Evolutionary conservation across 1,140 invertebrate genomes (phyloP).

Genomic region (Varroa destructor): DNA sequence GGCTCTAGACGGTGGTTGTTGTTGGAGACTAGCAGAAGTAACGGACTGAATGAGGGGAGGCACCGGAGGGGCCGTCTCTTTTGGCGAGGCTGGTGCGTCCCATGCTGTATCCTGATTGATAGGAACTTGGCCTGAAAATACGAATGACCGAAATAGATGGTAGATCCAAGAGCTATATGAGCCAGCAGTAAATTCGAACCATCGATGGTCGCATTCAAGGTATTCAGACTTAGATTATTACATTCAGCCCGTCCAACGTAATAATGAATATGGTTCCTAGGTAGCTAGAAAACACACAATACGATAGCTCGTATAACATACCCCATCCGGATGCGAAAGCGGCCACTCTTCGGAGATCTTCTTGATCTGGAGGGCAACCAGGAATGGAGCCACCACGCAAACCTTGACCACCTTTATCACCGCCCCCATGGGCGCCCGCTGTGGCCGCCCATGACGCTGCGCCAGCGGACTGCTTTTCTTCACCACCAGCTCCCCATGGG

Average conservation of each 20-base stretch:
- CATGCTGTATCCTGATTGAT: conserved; percentile 83
- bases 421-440: conserved; percentile 18
- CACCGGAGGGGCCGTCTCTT: conserved; percentile 50
- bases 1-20: too few species aligned
- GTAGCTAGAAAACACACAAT: too few species aligned
- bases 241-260: too few species aligned
- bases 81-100: conserved; percentile 71
- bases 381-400: too few species aligned
- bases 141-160: background rate
- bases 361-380: background rate
- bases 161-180: background rate
- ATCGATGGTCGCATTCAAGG: background rate
- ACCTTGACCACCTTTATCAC: background rate
- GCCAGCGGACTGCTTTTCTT: conserved; percentile 12
- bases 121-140: background rate
- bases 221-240: background rate
- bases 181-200: background rate
- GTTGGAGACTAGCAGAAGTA: too few species aligned
- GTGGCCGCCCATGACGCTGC: conserved; percentile 23
- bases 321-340: conserved; percentile 21
- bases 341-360: conserved; percentile 21
- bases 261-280: too few species aligned
- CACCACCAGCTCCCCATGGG: background rate
- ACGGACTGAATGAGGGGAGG: too few species aligned
- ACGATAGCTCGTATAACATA: background rate